Evolutionary conservation across 2,888 invertebrate genomes (phyloP).

Genomic region (Chymomyza caudatula): DNA sequence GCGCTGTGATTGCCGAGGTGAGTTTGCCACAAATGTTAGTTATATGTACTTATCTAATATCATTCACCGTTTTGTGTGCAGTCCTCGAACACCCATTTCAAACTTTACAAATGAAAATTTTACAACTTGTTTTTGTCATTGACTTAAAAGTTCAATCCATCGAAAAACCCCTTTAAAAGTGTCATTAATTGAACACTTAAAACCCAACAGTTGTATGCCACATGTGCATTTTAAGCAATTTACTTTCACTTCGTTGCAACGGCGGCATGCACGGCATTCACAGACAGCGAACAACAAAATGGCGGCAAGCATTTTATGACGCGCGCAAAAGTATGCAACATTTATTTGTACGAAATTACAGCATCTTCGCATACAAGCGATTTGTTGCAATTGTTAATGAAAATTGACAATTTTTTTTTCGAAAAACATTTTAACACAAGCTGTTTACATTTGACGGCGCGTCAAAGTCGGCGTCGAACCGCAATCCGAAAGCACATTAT

Average conservation of each 20-base stretch:
- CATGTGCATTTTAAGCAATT: not conserved
- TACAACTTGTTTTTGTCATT: no score
- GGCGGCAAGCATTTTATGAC: not conserved
- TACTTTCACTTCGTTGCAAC: not conserved
- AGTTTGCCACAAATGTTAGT: no score
- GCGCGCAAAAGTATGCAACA: not conserved
- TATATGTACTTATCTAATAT: no score
- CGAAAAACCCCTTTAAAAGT: no score
- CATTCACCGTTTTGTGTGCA: no score
- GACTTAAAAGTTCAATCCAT: no score
- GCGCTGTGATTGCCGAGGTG: no score
- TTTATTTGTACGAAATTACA: not conserved
- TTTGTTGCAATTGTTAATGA: not conserved
- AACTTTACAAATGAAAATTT: no score
- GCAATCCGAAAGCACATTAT: not conserved
- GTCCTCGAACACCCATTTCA: no score
- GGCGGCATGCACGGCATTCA: not conserved
- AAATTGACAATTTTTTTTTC: not conserved
- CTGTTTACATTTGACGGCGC: not conserved
- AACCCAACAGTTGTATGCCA: no score
- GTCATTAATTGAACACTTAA: no score
- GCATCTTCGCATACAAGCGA: not conserved
- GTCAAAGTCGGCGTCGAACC: not conserved
- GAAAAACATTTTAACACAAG: not conserved
- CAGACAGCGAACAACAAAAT: not conserved